Conservation (phyloP, 2,797 vertebrate species). For the Urocyon cinereoargenteus region DNA sequence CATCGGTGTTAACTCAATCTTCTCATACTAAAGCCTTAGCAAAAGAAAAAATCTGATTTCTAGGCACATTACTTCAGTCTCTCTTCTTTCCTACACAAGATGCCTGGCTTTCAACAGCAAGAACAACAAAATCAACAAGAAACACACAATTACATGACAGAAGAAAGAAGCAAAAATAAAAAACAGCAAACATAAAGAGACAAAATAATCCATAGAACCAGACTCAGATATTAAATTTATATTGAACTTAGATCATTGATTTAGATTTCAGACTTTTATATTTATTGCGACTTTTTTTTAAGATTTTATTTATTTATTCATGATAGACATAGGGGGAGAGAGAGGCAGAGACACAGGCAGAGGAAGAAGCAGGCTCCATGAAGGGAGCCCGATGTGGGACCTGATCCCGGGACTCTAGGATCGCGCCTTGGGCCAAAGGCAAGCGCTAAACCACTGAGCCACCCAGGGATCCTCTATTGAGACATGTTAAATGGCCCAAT, state of each 20-base stretch:
- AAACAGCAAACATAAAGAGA: neutral
- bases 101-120: neutral
- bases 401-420: too few relatives aligned
- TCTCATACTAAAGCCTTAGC: neutral
- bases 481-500: neutral
- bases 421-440: too few relatives aligned
- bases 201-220: neutral
- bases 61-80: neutral
- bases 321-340: too few relatives aligned
- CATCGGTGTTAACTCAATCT: neutral
- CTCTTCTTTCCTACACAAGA: neutral
- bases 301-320: too few relatives aligned
- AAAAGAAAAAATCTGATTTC: neutral
- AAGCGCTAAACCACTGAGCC: too few relatives aligned
- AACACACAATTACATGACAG: neutral
- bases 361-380: too few relatives aligned
- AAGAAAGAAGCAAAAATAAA: neutral
- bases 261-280: neutral
- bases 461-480: too few relatives aligned
- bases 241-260: neutral
- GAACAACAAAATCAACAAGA: neutral
- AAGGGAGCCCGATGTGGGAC: too few relatives aligned
- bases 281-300: neutral
- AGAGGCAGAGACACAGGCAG: too few relatives aligned
- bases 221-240: neutral